Evolutionary conservation across 2,113 vertebrate species (phyloP).

Genomic region (Planiliza haematocheilus): DNA sequence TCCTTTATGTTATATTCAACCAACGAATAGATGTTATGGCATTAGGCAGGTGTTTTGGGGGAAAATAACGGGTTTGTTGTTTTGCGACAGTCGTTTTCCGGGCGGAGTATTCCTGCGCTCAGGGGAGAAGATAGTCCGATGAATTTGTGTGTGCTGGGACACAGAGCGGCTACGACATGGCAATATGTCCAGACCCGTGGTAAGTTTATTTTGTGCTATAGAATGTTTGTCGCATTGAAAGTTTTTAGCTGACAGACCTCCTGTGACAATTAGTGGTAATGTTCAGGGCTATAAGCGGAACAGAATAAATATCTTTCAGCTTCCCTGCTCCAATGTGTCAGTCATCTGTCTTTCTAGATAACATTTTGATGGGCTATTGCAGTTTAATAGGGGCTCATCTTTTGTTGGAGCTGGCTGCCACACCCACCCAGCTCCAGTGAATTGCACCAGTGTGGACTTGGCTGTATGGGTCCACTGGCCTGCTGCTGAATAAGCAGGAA

Average conservation of each 20-base stretch:
- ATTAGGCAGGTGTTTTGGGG: constrained; percentile 29
- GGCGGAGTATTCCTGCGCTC: constrained; percentile 71
- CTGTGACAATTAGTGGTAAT: background rate
- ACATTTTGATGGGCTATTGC: background rate
- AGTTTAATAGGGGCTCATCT: constrained; percentile 10
- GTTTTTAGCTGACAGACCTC: background rate
- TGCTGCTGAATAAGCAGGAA: constrained; percentile 55
- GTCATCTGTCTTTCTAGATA: background rate
- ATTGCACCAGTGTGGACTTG: constrained; percentile 38
- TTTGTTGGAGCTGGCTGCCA: constrained; percentile 43
- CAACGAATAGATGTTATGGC: too few species aligned
- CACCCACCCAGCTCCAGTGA: constrained; percentile 59
- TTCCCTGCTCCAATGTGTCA: background rate
- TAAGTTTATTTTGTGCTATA: constrained; percentile 51
- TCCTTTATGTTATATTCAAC: accelerated
- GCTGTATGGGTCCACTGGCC: constrained; percentile 12
- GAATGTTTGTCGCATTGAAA: background rate
- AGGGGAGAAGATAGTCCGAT: constrained; percentile 77
- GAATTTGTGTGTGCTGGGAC: constrained; percentile 63
- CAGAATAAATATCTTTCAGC: background rate
- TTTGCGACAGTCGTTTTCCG: constrained; percentile 55
- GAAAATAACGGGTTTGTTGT: constrained; percentile 65
- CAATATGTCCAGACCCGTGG: constrained; percentile 73
- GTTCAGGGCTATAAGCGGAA: too few species aligned
- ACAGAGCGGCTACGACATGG: constrained; percentile 73